Evolutionary conservation across 2,888 invertebrate species (phyloP), one percentile per base, ranked within the genome.

Genomic region (Tigriopus californicus): DNA sequence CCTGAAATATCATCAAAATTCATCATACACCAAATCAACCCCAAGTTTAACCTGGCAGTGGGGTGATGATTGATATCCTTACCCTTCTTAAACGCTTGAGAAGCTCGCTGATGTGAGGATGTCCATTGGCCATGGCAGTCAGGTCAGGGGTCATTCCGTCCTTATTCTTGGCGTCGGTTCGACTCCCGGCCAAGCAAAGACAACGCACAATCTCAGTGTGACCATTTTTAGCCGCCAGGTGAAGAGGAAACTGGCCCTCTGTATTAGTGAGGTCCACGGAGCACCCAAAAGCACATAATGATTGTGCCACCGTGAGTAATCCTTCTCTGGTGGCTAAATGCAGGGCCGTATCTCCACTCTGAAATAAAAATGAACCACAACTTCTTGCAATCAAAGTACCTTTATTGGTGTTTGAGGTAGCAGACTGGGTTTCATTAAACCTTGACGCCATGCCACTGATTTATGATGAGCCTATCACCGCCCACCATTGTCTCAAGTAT

Each of bases 91-190:
- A 70, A 66, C 76, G 77, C 67, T 79, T 79, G 62, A 85, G 71
- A 42, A 85, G 71, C 63, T 79, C 79, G 18, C 80, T 80, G 60
- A 83, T 80, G 62, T 80, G 77, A 61, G 78, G 77, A 68, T 80
- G 78, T 20, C 83, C 82, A 66, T 82, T 78, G 66, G 83, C 82
- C 58, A 83, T 72, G n/a, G 84, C 84, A 64, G 82, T 80, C 46
- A 84, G 80, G 67, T 84, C 83, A 4, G 83, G 81, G 51, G 80
- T 77, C 58, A 83, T 79, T 57, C 82, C 82, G 68, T 81, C 81
- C 66, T 76, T 75, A 69, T 81, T 81, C 55, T 77, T 76, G 61
- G 77, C 75, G 65, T 81, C 80, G 51, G 81, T 77, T 65, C 80
- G 77, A 65, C 82, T 82, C 47, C 83, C 82, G 61, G 82, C 79